These are phyloP conservation scores for Elephantulus edwardii DNA, from an alignment of 2,113 vertebrate genomes.

Conservation along the genomic window DNA sequence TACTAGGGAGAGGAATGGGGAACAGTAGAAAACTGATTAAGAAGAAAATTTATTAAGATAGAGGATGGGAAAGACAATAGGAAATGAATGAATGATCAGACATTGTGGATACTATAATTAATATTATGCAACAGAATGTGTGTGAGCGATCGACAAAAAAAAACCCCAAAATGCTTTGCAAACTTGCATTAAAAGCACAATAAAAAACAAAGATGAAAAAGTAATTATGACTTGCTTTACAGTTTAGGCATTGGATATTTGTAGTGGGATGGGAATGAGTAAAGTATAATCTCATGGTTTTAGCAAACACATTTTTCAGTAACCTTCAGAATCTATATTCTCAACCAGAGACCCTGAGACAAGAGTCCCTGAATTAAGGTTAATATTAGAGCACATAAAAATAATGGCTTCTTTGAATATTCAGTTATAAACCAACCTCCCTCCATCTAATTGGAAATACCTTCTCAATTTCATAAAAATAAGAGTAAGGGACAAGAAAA, in stretches of 20 bases:
- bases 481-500: not conserved
- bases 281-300: not conserved
- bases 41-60: too few species aligned
- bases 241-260: not conserved
- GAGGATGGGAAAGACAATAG: too few species aligned
- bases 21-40: too few species aligned
- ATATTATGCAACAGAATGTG: too few species aligned
- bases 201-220: too few species aligned
- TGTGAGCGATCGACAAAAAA: too few species aligned
- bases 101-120: too few species aligned
- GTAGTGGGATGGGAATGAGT: not conserved
- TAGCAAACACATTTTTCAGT: not conserved
- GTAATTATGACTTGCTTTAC: not conserved
- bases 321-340: not conserved
- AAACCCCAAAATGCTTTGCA: not conserved
- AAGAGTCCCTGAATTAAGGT: constrained; percentile 56
- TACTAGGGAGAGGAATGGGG: too few species aligned
- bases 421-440: constrained; percentile 50
- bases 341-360: constrained; percentile 49
- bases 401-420: constrained; percentile 52
- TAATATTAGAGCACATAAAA: constrained; percentile 33
- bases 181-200: too few species aligned
- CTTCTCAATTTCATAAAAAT: constrained; percentile 27
- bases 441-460: not conserved
- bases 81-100: too few species aligned